Percentiles rank a stretch among this genome's conserved stretches.
Conservation (phyloP, 2,113 vertebrate species). For the Xiphophorus couchianus region DNA sequence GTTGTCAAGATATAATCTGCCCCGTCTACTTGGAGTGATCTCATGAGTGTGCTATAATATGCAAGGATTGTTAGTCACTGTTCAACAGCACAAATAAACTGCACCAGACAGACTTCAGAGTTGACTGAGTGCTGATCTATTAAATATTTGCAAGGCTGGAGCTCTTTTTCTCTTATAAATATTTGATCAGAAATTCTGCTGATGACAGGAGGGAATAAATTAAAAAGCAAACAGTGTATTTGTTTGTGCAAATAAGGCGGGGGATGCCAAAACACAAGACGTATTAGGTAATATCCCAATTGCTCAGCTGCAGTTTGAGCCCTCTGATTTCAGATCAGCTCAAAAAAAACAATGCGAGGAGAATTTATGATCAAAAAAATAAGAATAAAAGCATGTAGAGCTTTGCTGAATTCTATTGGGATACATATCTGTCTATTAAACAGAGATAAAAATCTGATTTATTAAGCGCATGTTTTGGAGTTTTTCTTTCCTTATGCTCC, state of each 20-base stretch:
- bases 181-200: conserved; percentile 47
- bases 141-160: conserved; percentile 48
- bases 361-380: neutral
- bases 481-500: conserved; percentile 29
- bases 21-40: conserved; percentile 37
- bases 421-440: neutral
- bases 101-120: conserved; percentile 31
- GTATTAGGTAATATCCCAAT: neutral
- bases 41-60: conserved; percentile 59
- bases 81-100: conserved; percentile 45
- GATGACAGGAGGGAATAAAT: conserved; percentile 33
- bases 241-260: conserved; percentile 2
- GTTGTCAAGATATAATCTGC: too few relatives aligned
- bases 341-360: neutral
- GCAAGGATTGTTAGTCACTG: conserved; percentile 32
- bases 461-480: conserved; percentile 19
- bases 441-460: conserved; percentile 18
- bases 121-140: conserved; percentile 42
- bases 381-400: neutral
- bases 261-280: neutral
- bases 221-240: conserved; percentile 37
- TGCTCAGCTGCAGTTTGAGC: conserved; percentile 10
- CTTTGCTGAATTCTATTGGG: neutral
- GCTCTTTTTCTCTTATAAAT: conserved; percentile 35
- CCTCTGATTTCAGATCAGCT: neutral